These are phyloP conservation scores for Brienomyrus longianalis DNA, from an alignment of 2,113 vertebrate species.

Conservation along the genomic window DNA sequence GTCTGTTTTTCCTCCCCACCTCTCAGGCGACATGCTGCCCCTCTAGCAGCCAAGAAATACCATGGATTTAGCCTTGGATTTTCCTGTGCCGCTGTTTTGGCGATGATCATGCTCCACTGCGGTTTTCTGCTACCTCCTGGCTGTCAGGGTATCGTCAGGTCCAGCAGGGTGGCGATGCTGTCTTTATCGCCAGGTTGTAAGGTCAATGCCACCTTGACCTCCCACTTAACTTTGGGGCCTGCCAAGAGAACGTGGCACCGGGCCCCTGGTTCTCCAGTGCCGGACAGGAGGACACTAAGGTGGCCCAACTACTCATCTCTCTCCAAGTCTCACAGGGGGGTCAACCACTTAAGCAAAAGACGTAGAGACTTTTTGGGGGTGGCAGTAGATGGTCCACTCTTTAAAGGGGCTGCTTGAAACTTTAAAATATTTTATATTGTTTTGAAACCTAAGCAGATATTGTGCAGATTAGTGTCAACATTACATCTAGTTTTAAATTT, in stretches of 20 bases:
- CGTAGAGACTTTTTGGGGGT: neutral
- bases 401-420: neutral
- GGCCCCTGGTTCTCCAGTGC: neutral
- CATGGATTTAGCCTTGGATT: neutral
- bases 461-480: neutral
- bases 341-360: neutral
- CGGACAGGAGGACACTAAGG: neutral
- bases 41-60: neutral
- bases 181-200: neutral
- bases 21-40: neutral
- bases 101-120: neutral
- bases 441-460: conserved; percentile 9
- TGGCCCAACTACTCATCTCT: neutral
- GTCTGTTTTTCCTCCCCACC: neutral
- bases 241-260: neutral
- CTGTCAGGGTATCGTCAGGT: neutral
- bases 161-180: neutral
- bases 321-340: neutral
- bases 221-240: neutral
- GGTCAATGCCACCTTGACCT: neutral
- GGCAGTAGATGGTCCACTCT: neutral
- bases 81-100: neutral
- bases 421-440: neutral
- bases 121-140: neutral
- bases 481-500: neutral